Percentiles rank a stretch among this genome's conserved stretches.
Conservation (phyloP, 2,797 vertebrate genomes). For the Pyrocephalus nanus region DNA sequence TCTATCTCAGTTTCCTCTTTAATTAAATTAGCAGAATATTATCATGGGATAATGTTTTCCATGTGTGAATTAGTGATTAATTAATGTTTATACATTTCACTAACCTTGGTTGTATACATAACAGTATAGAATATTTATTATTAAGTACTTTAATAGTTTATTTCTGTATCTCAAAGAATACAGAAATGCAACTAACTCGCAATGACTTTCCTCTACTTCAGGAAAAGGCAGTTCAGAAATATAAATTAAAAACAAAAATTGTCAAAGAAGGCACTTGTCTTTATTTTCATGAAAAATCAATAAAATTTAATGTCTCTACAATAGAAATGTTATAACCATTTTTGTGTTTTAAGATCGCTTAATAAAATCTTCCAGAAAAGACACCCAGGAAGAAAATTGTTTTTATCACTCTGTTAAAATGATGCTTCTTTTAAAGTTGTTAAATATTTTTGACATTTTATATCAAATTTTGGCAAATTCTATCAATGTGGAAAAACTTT, state of each 20-base stretch:
- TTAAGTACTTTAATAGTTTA: neutral
- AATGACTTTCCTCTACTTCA: neutral
- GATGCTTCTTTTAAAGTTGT: neutral
- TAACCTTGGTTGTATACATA: neutral
- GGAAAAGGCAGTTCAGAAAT: neutral
- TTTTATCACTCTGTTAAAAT: neutral
- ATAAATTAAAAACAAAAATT: neutral
- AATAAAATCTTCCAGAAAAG: neutral
- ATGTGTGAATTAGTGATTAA: neutral
- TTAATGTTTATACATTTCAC: neutral
- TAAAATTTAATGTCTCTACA: neutral
- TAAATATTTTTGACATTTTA: neutral
- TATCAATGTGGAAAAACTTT: rapidly evolving
- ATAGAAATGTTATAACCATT: neutral
- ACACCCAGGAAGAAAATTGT: neutral
- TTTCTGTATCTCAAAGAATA: neutral
- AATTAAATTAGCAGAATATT: neutral
- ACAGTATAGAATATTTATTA: neutral
- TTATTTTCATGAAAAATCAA: neutral
- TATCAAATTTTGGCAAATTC: no score
- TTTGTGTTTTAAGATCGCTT: neutral
- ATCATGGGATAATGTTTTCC: neutral
- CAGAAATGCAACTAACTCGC: neutral
- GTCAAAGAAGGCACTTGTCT: rapidly evolving
- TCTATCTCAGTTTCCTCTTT: neutral